Conservation (phyloP, 2,888 invertebrate genomes). For the Pollenia griseotomentosa region DNA sequence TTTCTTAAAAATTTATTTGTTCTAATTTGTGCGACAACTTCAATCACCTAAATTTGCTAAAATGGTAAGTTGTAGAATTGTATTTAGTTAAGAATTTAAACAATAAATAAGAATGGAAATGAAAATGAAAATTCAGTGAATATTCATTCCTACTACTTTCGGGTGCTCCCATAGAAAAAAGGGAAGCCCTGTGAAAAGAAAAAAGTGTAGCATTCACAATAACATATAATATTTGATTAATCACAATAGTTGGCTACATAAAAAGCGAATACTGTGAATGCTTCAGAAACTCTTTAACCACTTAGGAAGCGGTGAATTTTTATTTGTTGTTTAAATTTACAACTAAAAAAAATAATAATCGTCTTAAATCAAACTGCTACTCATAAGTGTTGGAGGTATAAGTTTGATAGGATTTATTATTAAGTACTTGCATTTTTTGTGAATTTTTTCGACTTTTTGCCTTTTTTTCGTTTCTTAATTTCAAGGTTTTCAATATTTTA, state of each 20-base stretch:
- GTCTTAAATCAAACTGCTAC: slow-evolving; percentile 6
- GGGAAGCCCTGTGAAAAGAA: slow-evolving; percentile 54
- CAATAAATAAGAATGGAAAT: slow-evolving; percentile 59
- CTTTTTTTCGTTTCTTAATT: slow-evolving; percentile 76
- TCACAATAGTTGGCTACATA: slow-evolving; percentile 19
- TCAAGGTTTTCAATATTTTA: slow-evolving; percentile 79
- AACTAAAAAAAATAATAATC: slow-evolving; percentile 8
- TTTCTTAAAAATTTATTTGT: slow-evolving; percentile 39
- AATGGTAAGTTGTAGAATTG: slow-evolving; percentile 64
- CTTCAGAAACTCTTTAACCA: slow-evolving; percentile 32
- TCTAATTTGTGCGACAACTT: slow-evolving; percentile 20
- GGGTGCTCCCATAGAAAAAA: slow-evolving; percentile 65
- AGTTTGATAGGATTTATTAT: slow-evolving; percentile 55
- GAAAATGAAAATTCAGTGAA: slow-evolving; percentile 12
- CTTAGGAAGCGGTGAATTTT: not conserved
- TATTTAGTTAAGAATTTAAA: slow-evolving; percentile 59
- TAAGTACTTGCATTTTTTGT: slow-evolving; percentile 75
- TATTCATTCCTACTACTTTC: slow-evolving; percentile 46
- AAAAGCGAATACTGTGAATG: slow-evolving; percentile 38
- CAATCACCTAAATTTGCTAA: slow-evolving; percentile 31
- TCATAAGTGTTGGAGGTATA: not conserved
- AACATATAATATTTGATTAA: not conserved
- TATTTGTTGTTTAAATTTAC: slow-evolving; percentile 60
- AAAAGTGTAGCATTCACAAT: slow-evolving; percentile 63
- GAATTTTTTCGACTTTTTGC: slow-evolving; percentile 75